Percentiles rank a stretch among this genome's conserved stretches.
These are phyloP conservation scores for Nyctibius grandis DNA, from an alignment of 2,797 vertebrate genomes.

Conservation along the genomic window DNA sequence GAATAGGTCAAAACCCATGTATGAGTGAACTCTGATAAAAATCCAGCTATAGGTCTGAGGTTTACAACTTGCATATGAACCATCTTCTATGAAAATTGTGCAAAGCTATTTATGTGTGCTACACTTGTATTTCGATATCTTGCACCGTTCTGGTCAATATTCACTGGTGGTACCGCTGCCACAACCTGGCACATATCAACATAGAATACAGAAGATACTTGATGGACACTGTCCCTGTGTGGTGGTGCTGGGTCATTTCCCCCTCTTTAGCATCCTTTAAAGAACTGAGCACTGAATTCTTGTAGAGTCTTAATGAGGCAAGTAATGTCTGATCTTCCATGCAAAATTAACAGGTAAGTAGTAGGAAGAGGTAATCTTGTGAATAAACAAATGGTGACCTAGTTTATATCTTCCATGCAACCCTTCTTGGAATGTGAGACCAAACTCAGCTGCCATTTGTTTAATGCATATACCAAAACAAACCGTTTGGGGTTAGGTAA, in stretches of 20 bases:
- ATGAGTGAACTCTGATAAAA: not conserved
- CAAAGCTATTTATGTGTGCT: not conserved
- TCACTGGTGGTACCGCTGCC: not conserved
- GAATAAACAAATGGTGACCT: not conserved
- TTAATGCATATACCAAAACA: not conserved
- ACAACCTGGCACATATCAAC: not conserved
- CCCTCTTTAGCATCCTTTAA: constrained; percentile 17
- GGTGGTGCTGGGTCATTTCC: not conserved
- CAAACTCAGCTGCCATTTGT: not conserved
- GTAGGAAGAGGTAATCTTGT: not conserved
- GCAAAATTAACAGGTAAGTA: not conserved
- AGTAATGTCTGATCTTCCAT: not conserved
- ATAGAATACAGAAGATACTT: not conserved
- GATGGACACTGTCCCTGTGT: constrained; percentile 14
- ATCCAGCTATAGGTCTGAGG: not conserved
- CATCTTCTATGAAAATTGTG: not conserved
- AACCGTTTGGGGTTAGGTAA: not conserved
- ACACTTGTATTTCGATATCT: not conserved
- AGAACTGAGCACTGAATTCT: constrained; percentile 6
- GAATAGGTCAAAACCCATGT: not conserved
- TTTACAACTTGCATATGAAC: not conserved
- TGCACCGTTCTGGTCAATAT: not conserved
- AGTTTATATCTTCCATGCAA: not conserved
- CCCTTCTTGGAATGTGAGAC: not conserved
- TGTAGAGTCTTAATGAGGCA: not conserved